A percentile compares a stretch with the other conserved stretches of the same genome.
Evolutionary conservation across 2,113 vertebrate genomes (phyloP).

Genomic region (Pseudorasbora parva): DNA sequence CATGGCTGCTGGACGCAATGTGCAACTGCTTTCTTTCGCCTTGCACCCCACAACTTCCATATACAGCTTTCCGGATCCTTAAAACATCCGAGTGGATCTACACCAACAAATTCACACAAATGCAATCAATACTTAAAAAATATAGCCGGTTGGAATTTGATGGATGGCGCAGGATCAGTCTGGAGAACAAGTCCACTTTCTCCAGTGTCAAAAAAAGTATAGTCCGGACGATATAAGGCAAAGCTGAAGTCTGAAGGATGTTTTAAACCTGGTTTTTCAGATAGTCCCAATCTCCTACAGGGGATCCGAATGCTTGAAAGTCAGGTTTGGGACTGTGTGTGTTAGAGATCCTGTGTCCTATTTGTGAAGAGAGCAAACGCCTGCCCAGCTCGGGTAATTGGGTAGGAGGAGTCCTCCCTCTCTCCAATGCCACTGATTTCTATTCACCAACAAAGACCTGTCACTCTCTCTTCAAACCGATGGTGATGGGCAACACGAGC

Average conservation of each 20-base stretch:
- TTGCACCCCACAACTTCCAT: constrained; percentile 99
- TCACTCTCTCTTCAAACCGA: constrained; percentile 88
- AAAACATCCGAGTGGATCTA: constrained; percentile 84
- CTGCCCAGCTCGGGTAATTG: constrained; percentile 98
- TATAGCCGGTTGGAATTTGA: constrained; percentile 23
- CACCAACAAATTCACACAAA: constrained; percentile 65
- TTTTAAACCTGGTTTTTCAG: constrained; percentile 60
- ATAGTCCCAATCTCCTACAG: constrained; percentile 81
- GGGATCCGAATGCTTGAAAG: constrained; percentile 90
- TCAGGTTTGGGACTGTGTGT: constrained; percentile 93
- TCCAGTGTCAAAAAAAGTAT: constrained; percentile 65
- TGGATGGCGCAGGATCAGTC: constrained; percentile 33
- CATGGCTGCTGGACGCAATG: constrained; percentile 99
- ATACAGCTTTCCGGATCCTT: constrained; percentile 85
- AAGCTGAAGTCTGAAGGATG: constrained; percentile 53
- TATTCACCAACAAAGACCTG: constrained; percentile 99
- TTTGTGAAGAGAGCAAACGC: constrained; percentile 95
- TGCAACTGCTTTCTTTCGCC: constrained; percentile 95
- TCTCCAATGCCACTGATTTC: constrained; percentile 86
- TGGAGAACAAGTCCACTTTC: constrained; percentile 58
- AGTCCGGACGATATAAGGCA: constrained; percentile 77
- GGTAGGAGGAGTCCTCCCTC: constrained; percentile 96
- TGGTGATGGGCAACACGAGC: constrained; percentile 81
- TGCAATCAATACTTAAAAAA: constrained; percentile 27
- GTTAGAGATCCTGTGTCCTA: constrained; percentile 89